A percentile compares a stretch with the other conserved stretches of the same genome.
These are phyloP conservation scores for Helogale parvula DNA, from an alignment of 2,113 vertebrate genomes.

Conservation along the genomic window DNA sequence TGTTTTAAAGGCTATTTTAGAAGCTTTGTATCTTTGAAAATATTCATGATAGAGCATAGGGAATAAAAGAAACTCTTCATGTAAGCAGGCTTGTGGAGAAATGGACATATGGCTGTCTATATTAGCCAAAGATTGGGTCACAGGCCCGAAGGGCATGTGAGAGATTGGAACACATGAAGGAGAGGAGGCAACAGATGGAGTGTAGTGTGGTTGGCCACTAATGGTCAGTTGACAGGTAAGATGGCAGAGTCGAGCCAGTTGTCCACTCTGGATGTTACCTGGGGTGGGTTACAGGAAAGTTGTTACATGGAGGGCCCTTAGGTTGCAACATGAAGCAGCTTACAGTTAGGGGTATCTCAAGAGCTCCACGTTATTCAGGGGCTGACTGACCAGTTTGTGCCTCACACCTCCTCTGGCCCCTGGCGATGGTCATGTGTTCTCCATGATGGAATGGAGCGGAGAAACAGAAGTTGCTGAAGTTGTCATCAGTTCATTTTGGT, in stretches of 20 bases:
- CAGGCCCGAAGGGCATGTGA: background rate
- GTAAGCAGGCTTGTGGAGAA: background rate
- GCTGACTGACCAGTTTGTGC: background rate
- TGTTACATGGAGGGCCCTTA: background rate
- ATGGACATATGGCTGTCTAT: background rate
- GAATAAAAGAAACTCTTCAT: slow-evolving; percentile 47
- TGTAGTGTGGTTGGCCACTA: background rate
- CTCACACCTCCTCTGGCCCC: background rate
- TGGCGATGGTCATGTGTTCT: background rate
- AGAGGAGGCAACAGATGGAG: background rate
- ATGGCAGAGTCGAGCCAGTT: background rate
- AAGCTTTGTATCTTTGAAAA: slow-evolving; percentile 32
- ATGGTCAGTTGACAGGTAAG: background rate
- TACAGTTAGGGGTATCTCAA: background rate
- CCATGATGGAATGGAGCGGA: background rate
- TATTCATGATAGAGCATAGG: background rate
- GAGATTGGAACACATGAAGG: background rate
- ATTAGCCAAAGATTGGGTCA: slow-evolving; percentile 19
- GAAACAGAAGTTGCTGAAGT: background rate
- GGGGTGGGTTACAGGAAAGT: background rate
- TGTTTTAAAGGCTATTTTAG: slow-evolving; percentile 4
- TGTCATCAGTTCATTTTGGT: background rate
- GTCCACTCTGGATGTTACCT: slow-evolving; percentile 1
- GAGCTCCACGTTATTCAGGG: background rate
- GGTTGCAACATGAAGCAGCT: background rate